A percentile compares a stretch with the other conserved stretches of the same genome.
Conservation (phyloP, 2,113 vertebrate genomes). For the Brachypteracias leptosomus region DNA sequence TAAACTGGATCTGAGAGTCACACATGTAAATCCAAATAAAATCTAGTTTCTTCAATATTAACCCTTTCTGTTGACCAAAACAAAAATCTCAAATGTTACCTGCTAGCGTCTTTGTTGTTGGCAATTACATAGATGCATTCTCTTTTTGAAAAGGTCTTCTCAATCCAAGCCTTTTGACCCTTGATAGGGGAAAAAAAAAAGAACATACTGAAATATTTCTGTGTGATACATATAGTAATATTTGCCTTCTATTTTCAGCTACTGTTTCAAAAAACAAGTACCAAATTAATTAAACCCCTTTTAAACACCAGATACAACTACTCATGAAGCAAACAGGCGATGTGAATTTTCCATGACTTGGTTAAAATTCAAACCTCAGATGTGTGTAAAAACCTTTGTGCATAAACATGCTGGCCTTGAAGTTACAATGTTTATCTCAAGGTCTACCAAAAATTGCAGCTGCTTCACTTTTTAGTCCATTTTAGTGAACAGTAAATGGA, state of each 20-base stretch:
- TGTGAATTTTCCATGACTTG: background rate
- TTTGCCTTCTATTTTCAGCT: background rate
- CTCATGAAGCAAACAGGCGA: background rate
- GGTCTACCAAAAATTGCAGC: background rate
- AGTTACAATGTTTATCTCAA: background rate
- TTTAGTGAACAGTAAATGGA: background rate
- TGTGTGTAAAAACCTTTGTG: background rate
- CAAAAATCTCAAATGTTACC: constrained; percentile 70
- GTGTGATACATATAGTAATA: background rate
- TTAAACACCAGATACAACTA: background rate
- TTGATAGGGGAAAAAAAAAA: constrained; percentile 58
- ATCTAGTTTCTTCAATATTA: background rate
- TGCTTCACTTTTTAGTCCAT: background rate
- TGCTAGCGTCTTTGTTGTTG: constrained; percentile 86
- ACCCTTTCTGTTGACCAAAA: background rate
- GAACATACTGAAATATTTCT: background rate
- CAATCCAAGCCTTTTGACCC: constrained; percentile 93
- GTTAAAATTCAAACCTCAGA: background rate
- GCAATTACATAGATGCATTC: constrained; percentile 90
- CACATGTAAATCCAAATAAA: background rate
- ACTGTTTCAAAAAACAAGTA: background rate
- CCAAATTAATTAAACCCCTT: background rate
- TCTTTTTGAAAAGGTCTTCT: constrained; percentile 91
- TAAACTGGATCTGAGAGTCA: background rate
- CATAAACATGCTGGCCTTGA: background rate